Evolutionary conservation across 2,797 vertebrate genomes (phyloP).

Genomic region (Pipistrellus pipistrellus): DNA sequence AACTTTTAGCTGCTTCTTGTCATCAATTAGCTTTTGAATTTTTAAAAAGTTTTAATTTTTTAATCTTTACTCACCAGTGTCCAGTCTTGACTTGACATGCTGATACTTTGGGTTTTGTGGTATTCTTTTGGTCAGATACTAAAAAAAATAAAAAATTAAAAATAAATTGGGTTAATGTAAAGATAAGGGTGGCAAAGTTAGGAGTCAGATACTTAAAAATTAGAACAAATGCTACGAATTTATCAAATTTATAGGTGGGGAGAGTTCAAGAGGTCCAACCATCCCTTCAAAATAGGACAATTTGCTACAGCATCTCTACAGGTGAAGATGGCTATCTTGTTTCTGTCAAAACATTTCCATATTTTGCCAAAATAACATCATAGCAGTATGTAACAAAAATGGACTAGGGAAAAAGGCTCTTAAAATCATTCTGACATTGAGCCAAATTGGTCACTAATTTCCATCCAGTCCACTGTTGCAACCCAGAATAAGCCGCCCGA

Average conservation of each 20-base stretch:
- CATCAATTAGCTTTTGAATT: not conserved
- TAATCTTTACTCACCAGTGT: slow-evolving; percentile 92
- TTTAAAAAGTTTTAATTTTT: slow-evolving; percentile 1
- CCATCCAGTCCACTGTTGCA: not conserved
- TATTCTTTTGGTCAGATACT: slow-evolving; percentile 94
- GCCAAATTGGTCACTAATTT: not conserved
- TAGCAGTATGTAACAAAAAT: not conserved
- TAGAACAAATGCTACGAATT: not conserved
- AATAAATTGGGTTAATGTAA: slow-evolving; percentile 51
- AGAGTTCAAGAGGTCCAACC: not conserved
- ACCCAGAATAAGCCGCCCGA: not conserved
- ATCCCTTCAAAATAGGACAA: not conserved
- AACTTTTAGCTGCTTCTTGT: slow-evolving; percentile 1
- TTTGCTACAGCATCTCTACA: not conserved
- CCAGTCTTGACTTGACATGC: slow-evolving; percentile 93
- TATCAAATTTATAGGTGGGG: not conserved
- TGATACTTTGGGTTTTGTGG: slow-evolving; percentile 94
- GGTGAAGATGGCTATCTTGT: not conserved
- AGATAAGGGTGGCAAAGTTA: not conserved
- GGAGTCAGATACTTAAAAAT: slow-evolving; percentile 4
- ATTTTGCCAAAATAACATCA: slow-evolving; percentile 63
- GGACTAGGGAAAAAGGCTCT: not conserved
- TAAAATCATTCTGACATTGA: not conserved
- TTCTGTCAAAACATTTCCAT: slow-evolving; percentile 59
- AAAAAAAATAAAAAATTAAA: slow-evolving; percentile 66